Base-by-base conservation (phyloP, 1,140 invertebrate genomes). In the Leptopilina boulardi region DNA sequence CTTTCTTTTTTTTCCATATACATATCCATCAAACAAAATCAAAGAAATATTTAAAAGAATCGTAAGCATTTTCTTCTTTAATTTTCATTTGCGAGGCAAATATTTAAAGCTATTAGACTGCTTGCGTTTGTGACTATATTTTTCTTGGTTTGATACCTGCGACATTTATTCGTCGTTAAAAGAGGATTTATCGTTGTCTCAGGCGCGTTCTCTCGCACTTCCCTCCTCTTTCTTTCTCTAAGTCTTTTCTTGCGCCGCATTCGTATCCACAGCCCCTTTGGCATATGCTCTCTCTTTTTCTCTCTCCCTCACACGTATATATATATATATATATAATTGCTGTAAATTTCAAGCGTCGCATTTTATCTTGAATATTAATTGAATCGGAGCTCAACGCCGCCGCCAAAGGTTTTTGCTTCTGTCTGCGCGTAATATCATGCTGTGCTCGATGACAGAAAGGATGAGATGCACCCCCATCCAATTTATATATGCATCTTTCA, bases 131-230 rank as follows among this genome's bases (percentile, higher is more conserved):
- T 23, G 74, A 76, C 71, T 75, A 74, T 74, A 74, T 77, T 78
- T 75, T 78, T 77, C 74, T 70, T 1, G 38, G 73, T 79, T 79
- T 79, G 77, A 76, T 79, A 76, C 38, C 74, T 70, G 71, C 56
- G 74, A 79, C 77, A 59, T 79, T 79, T 79, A 79, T 76, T 79
- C 71, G 74, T 66, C 77, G 71, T 70, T 79, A 75, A 79, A n/a
- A 76, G 74, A 75, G 74, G 74, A 79, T 79, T 79, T 76, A 76
- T 70, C 66, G 75, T 73, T 70, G 59, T 76, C 78, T 79, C 74
- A 66, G 59, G 23, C 59, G 73, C 75, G 78, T 79, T 79, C 73
- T 26, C n/a, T 18, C 18, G 72, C 72, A 70, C 59, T 30, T 71
- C 73, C 80, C 82, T 74, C 72, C 75, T 23, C 56, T 71, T 59